A percentile compares a stretch with the other conserved stretches of the same genome.
Evolutionary conservation across 2,797 vertebrate species (phyloP).

Genomic region (Acomys russatus): DNA sequence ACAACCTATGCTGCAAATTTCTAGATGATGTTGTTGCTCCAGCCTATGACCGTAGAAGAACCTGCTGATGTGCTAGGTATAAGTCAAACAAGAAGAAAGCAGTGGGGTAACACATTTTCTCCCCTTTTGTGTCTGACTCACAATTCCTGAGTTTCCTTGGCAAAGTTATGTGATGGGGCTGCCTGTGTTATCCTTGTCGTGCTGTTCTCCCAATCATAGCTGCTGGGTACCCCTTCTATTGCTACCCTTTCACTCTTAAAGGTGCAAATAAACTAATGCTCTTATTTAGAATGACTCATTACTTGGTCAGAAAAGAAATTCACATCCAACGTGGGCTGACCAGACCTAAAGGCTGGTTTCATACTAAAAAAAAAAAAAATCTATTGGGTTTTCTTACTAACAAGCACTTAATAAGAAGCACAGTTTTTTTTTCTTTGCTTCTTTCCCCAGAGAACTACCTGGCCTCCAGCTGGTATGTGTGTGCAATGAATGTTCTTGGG

Average conservation of each 20-base stretch:
- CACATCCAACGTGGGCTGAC: constrained; percentile 18
- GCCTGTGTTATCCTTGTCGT: background rate
- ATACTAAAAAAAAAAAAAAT: background rate
- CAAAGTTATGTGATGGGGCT: constrained; percentile 6
- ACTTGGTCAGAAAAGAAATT: constrained; percentile 69
- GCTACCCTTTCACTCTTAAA: background rate
- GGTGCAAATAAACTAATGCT: constrained; percentile 49
- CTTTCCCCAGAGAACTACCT: background rate
- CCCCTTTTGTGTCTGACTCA: background rate
- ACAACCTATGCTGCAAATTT: background rate
- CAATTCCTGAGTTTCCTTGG: constrained; percentile 17
- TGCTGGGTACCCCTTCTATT: background rate
- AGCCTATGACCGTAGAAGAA: background rate
- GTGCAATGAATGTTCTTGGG: constrained; percentile 23
- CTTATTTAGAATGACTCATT: constrained; percentile 62
- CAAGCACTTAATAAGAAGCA: constrained; percentile 46
- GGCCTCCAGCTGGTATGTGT: constrained; percentile 19
- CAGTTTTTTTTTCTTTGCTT: constrained; percentile 34
- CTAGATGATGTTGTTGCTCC: background rate
- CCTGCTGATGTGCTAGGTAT: background rate
- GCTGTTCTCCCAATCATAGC: background rate
- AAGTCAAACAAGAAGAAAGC: constrained; percentile 38
- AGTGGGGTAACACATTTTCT: background rate
- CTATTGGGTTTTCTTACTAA: constrained; percentile 64
- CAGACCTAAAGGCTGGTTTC: constrained; percentile 13